Conservation (phyloP, 2,113 vertebrate genomes). For the Gorsachius goisagi region DNA sequence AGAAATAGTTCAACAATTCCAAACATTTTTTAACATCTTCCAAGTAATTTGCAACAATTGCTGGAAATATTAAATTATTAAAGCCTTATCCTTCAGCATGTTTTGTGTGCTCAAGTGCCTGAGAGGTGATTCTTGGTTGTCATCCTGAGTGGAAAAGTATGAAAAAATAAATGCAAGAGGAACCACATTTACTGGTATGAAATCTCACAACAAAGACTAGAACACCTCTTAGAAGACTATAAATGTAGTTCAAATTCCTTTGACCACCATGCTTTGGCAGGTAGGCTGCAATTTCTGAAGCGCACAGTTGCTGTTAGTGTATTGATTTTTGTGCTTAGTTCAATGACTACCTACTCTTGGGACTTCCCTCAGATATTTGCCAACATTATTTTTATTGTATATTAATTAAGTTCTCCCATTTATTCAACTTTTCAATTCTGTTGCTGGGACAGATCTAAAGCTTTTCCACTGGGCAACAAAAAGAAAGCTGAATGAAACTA, state of each 20-base stretch:
- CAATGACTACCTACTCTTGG: background rate
- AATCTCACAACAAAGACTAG: background rate
- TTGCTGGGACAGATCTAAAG: background rate
- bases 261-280: background rate
- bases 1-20: background rate
- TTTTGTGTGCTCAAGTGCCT: background rate
- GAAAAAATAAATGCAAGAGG: background rate
- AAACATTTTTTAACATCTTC: background rate
- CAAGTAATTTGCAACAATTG: background rate
- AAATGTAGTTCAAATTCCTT: background rate
- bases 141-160: background rate
- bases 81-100: background rate
- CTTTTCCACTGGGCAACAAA: background rate
- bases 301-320: background rate
- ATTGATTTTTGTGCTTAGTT: slow-evolving; percentile 35
- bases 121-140: background rate
- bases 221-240: background rate
- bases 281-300: background rate
- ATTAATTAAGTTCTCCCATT: background rate
- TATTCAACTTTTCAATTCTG: background rate
- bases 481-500: background rate
- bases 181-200: background rate
- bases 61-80: background rate
- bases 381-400: background rate
- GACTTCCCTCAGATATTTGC: background rate